Percentiles rank a stretch among this genome's conserved stretches.
phyloP scores from a whole-genome alignment of 2,888 invertebrate species.

The Andrena marginata region DNA sequence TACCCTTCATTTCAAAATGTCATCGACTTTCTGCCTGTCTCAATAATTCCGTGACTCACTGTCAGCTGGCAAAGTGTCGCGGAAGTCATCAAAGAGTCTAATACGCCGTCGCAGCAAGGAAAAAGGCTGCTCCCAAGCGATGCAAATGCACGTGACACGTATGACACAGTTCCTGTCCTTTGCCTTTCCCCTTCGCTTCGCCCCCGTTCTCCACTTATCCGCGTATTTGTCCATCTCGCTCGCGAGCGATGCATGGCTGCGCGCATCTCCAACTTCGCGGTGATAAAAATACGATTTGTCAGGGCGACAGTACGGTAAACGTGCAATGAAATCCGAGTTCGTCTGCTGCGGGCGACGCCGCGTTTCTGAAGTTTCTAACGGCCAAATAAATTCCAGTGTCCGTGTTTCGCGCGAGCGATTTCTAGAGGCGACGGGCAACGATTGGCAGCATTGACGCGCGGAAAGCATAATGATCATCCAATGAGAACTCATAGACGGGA shows the following conservation, averaged over 20 bases:
- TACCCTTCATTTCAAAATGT: too few species aligned
- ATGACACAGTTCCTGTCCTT: background rate
- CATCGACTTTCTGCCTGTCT: background rate
- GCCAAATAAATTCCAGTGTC: conserved; percentile 38
- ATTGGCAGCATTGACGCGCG: background rate
- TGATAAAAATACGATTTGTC: conserved; percentile 64
- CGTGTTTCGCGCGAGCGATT: conserved; percentile 16
- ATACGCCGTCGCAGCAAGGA: conserved; percentile 14
- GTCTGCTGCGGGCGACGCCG: conserved; percentile 25
- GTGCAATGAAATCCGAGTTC: conserved; percentile 63
- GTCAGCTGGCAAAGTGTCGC: background rate
- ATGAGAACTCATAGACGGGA: conserved; percentile 4
- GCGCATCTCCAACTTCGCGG: conserved; percentile 33
- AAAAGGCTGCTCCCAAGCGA: conserved; percentile 25
- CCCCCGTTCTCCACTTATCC: conserved; percentile 26
- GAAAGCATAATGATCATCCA: background rate
- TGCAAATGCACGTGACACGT: conserved; percentile 44
- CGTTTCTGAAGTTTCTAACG: conserved; percentile 38
- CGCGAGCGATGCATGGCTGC: background rate
- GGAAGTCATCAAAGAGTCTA: conserved; percentile 4
- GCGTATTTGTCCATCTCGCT: conserved; percentile 16
- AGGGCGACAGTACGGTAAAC: conserved; percentile 59
- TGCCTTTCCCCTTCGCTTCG: background rate
- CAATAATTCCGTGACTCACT: background rate
- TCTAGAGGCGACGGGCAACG: background rate